Evolutionary conservation across 92 coral and sea anemone genomes (phyloP).

Genomic region (Diadumene lineata): DNA sequence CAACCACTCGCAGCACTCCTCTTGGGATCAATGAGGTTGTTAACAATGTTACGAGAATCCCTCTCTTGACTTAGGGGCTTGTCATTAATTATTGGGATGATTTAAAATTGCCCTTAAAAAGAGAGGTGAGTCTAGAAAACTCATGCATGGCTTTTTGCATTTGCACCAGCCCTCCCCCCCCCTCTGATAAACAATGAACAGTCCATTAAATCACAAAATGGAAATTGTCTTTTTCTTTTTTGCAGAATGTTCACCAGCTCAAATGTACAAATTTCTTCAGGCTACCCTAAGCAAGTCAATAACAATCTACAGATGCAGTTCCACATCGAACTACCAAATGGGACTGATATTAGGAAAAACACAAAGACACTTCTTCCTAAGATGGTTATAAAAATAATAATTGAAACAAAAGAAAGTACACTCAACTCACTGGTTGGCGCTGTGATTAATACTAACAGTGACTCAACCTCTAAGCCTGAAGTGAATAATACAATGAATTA

Average conservation of each 20-base stretch:
- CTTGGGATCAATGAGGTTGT: no score
- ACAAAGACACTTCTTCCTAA: slow-evolving; percentile 43
- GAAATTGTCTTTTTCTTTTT: not conserved
- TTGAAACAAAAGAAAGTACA: slow-evolving; percentile 28
- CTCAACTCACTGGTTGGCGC: slow-evolving; percentile 45
- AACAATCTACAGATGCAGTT: slow-evolving; percentile 39
- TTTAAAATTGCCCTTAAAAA: no score
- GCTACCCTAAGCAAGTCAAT: slow-evolving; percentile 44
- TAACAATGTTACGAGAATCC: no score
- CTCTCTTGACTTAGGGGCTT: no score
- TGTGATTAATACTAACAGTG: slow-evolving; percentile 9
- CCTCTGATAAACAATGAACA: no score
- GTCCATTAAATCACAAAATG: not conserved
- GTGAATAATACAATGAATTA: slow-evolving; percentile 52
- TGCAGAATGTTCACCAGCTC: slow-evolving; percentile 31
- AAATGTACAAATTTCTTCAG: slow-evolving; percentile 25
- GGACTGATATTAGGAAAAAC: slow-evolving; percentile 55
- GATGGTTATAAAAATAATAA: slow-evolving; percentile 20
- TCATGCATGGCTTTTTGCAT: no score
- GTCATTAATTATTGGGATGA: no score
- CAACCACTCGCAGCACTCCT: no score
- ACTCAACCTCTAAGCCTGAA: not conserved
- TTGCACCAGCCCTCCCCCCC: not conserved
- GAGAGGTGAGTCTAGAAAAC: no score
- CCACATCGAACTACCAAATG: slow-evolving; percentile 43